A percentile compares a stretch with the other conserved stretches of the same genome.
These are phyloP conservation scores for Ceyx cyanopectus DNA, from an alignment of 2,113 vertebrate genomes.

Conservation along the genomic window DNA sequence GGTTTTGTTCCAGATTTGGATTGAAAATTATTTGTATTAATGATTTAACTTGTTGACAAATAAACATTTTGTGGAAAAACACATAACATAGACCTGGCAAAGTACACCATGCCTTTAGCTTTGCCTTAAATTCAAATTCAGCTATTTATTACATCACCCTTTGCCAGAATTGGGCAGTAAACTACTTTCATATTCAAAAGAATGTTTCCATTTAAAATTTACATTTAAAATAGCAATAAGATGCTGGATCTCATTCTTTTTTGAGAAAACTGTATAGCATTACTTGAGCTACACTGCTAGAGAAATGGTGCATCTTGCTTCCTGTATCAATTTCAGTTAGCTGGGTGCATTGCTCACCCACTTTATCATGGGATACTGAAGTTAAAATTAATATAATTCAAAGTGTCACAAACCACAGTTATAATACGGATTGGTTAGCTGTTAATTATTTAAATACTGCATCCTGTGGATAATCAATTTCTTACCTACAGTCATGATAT, in stretches of 20 bases:
- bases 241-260: conserved; percentile 57
- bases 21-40: conserved; percentile 60
- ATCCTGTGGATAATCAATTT: conserved; percentile 34
- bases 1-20: conserved; percentile 48
- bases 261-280: conserved; percentile 49
- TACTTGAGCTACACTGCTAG: conserved; percentile 27
- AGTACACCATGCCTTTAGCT: conserved; percentile 51
- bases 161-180: conserved; percentile 74
- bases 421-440: background rate
- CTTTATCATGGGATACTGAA: conserved; percentile 23
- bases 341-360: conserved; percentile 3
- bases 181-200: conserved; percentile 72
- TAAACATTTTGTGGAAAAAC: conserved; percentile 71
- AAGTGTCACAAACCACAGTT: conserved; percentile 33
- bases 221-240: conserved; percentile 76
- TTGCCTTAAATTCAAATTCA: conserved; percentile 73
- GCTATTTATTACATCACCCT: conserved; percentile 67
- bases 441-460: conserved; percentile 22
- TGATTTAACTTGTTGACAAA: conserved; percentile 82
- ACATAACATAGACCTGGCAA: conserved; percentile 66
- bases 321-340: conserved; percentile 26
- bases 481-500: conserved; percentile 34
- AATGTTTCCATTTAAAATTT: conserved; percentile 81
- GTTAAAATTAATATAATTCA: conserved; percentile 40
- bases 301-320: conserved; percentile 23